These are phyloP conservation scores for Oxycera nigricornis DNA, from an alignment of 2,888 invertebrate genomes.

Conservation along the genomic window DNA sequence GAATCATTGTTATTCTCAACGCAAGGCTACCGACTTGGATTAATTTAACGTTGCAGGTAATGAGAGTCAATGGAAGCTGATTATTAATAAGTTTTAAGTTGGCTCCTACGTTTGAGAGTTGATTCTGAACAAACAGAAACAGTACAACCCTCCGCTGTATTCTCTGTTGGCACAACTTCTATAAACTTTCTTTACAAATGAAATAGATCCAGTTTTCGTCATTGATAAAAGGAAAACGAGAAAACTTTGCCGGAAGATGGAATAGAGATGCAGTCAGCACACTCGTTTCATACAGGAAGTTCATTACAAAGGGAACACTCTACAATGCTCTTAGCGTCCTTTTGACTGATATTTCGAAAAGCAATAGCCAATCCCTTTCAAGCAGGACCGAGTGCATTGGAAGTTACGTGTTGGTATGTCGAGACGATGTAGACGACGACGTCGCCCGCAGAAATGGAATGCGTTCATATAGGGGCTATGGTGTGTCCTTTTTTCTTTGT, in stretches of 20 bases:
- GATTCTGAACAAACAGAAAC: neutral
- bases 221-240: neutral
- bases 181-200: neutral
- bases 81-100: constrained; percentile 5
- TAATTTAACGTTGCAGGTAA: neutral
- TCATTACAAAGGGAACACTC: neutral
- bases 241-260: neutral
- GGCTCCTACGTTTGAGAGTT: neutral
- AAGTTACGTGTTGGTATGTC: no score
- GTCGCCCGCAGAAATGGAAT: no score
- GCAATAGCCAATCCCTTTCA: no score
- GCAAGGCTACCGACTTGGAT: neutral
- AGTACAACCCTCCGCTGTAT: neutral
- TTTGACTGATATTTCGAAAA: no score
- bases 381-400: no score
- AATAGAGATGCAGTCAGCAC: neutral
- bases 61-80: neutral
- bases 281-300: neutral
- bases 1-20: neutral
- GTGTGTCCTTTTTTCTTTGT: no score
- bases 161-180: no score
- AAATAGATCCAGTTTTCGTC: neutral
- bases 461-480: no score
- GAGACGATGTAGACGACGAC: no score
- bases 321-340: neutral